Evolutionary conservation across 2,113 vertebrate genomes (phyloP).

Genomic region (Mesembrinibis cayennensis): DNA sequence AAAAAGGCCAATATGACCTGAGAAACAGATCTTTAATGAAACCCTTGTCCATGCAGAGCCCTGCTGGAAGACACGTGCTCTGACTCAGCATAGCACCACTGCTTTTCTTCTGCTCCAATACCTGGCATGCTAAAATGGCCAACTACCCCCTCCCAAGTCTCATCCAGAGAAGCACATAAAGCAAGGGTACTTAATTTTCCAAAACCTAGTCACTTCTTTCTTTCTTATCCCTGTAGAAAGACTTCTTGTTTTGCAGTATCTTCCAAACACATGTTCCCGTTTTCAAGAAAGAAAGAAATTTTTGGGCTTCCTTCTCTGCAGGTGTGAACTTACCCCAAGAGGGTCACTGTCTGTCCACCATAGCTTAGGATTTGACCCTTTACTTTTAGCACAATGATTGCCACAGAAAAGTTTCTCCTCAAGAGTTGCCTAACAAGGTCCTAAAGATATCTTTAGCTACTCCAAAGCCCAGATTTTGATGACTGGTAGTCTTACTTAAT

Average conservation of each 20-base stretch:
- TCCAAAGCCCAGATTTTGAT: not conserved
- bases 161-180: not conserved
- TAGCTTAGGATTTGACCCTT: not conserved
- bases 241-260: not conserved
- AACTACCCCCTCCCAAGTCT: not conserved
- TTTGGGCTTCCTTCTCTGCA: not conserved
- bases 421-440: not conserved
- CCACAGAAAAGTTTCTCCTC: not conserved
- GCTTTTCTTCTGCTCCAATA: not conserved
- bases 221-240: not conserved
- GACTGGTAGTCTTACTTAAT: not conserved
- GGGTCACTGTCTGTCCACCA: not conserved
- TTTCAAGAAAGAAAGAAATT: not conserved
- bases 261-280: not conserved
- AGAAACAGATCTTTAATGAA: not conserved
- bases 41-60: not conserved
- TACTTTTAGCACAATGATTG: not conserved
- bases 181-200: not conserved
- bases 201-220: not conserved
- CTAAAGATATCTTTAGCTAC: not conserved
- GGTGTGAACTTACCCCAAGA: not conserved
- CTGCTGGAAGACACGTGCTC: rapidly evolving
- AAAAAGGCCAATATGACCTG: not conserved
- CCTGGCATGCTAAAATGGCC: not conserved
- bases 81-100: not conserved